Percentiles rank a stretch among this genome's conserved stretches.
phyloP scores from a whole-genome alignment of 1,140 invertebrate genomes.

The Hyphantria cunea region DNA sequence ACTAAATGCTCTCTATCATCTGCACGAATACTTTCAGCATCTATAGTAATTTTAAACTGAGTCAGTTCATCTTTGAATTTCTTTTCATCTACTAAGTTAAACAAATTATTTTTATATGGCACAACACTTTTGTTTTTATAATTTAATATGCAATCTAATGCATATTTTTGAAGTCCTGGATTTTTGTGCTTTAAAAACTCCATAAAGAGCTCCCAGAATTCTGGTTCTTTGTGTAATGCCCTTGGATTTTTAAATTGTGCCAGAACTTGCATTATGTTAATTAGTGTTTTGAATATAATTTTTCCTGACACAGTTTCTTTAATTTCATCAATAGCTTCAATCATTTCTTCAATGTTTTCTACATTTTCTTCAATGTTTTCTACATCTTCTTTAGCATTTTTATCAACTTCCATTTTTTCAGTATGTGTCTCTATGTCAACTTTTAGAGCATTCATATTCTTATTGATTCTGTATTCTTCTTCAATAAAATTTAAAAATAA shows the following conservation, averaged over 20 bases:
- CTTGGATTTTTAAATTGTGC: slow-evolving; percentile 91
- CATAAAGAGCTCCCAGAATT: slow-evolving; percentile 88
- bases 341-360: slow-evolving; percentile 50
- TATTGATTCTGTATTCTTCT: slow-evolving; percentile 80
- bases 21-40: slow-evolving; percentile 84
- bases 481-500: slow-evolving; percentile 92
- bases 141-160: slow-evolving; percentile 91
- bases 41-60: slow-evolving; percentile 89
- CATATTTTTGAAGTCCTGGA: slow-evolving; percentile 90
- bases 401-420: slow-evolving; percentile 59
- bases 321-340: slow-evolving; percentile 56
- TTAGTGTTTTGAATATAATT: slow-evolving; percentile 84
- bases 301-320: slow-evolving; percentile 73
- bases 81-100: slow-evolving; percentile 92
- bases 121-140: slow-evolving; percentile 89
- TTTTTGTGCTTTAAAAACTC: slow-evolving; percentile 91
- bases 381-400: too few species aligned
- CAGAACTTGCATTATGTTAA: slow-evolving; percentile 90
- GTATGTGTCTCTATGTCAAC: slow-evolving; percentile 60
- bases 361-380: slow-evolving; percentile 51
- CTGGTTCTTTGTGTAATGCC: slow-evolving; percentile 88
- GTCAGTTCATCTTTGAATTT: slow-evolving; percentile 93
- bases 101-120: slow-evolving; percentile 90
- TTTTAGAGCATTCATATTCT: slow-evolving; percentile 61
- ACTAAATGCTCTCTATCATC: slow-evolving; percentile 90